phyloP scores from a whole-genome alignment of 1,140 invertebrate genomes.

The Tenebrio molitor region DNA sequence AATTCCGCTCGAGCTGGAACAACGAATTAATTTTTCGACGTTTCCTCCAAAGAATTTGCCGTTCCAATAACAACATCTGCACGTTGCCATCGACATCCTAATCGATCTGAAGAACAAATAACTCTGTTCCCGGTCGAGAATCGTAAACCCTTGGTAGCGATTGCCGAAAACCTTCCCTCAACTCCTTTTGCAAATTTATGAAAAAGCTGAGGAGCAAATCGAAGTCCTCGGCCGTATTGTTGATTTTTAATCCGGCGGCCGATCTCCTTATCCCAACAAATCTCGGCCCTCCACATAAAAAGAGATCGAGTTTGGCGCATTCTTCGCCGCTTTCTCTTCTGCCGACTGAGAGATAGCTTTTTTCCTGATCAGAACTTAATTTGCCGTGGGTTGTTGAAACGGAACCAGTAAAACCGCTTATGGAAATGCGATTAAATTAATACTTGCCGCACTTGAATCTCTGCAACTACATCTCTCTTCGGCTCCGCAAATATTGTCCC shows the following conservation, averaged over 20 bases:
- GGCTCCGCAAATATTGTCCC: constrained; percentile 21
- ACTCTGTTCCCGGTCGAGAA: too few relatives aligned
- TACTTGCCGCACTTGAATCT: constrained; percentile 28
- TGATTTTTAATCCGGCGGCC: constrained; percentile 19
- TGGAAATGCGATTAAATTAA: constrained; percentile 40
- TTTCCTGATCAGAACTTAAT: constrained; percentile 16
- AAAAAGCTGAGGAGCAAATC: background rate
- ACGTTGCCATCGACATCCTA: too few relatives aligned
- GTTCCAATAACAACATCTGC: too few relatives aligned
- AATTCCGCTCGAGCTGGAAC: background rate
- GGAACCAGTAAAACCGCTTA: constrained; percentile 26
- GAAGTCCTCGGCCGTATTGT: constrained; percentile 2
- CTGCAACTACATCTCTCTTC: constrained; percentile 33
- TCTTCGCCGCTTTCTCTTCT: constrained; percentile 1
- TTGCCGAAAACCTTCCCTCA: too few relatives aligned
- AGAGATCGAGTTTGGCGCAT: constrained; percentile 13
- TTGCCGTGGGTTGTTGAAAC: constrained; percentile 34
- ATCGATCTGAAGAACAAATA: too few relatives aligned
- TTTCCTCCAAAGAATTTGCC: background rate
- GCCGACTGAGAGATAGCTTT: background rate
- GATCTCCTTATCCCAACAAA: constrained; percentile 35
- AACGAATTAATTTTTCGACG: background rate
- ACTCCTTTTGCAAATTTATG: background rate
- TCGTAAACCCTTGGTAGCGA: too few relatives aligned
- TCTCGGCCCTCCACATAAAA: constrained; percentile 16